Conservation (phyloP, 2,113 vertebrate species). For the Sitta europaea region DNA sequence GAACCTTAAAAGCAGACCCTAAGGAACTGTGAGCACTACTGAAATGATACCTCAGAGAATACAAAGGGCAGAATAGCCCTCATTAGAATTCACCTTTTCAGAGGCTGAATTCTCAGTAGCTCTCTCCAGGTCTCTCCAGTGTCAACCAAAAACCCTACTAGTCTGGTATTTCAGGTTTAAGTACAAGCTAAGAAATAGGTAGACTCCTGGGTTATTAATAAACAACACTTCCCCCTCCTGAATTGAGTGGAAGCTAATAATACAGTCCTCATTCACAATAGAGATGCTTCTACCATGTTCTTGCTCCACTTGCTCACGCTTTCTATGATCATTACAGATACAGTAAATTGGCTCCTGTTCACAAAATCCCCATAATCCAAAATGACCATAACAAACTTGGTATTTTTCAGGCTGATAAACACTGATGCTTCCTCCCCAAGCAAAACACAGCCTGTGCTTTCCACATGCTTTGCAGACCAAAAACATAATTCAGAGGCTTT, state of each 20-base stretch:
- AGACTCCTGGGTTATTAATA: neutral
- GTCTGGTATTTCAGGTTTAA: neutral
- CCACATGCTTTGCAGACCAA: neutral
- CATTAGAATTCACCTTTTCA: neutral
- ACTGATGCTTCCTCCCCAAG: neutral
- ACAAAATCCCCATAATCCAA: neutral
- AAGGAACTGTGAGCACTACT: neutral
- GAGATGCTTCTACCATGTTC: neutral
- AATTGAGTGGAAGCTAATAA: neutral
- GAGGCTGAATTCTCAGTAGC: neutral
- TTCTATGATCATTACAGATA: neutral
- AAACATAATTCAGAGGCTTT: neutral
- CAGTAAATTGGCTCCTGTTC: neutral
- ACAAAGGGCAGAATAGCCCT: neutral
- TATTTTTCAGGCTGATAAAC: neutral
- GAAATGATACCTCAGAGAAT: neutral
- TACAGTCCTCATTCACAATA: neutral
- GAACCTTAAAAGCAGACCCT: neutral
- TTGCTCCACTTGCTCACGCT: rapidly evolving
- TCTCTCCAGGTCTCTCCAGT: neutral
- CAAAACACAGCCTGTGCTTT: neutral
- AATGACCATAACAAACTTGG: neutral
- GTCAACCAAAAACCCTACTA: neutral
- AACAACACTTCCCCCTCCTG: neutral
- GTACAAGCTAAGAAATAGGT: neutral